Conservation (phyloP, 92 coral and sea anemone genomes). For the Zoanthus gigantus region DNA sequence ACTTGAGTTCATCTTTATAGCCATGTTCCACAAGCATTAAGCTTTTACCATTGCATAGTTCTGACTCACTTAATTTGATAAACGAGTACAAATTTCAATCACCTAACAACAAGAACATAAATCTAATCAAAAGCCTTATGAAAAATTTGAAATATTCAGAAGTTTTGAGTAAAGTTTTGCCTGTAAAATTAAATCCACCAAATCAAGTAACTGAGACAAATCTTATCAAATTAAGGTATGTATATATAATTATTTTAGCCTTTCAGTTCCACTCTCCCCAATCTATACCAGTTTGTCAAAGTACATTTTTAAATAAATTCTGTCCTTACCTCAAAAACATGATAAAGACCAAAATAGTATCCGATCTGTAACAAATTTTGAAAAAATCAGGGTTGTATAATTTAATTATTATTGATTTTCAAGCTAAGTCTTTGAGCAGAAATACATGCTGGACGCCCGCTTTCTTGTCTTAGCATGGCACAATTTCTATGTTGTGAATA, state of each 20-base stretch:
- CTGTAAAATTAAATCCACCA: background rate
- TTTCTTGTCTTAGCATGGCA: no score
- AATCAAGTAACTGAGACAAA: no score
- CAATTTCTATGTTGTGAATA: no score
- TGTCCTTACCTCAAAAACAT: constrained; percentile 81
- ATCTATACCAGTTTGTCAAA: background rate
- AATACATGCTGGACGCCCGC: no score
- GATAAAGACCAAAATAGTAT: constrained; percentile 86
- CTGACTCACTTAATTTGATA: no score
- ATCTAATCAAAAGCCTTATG: background rate
- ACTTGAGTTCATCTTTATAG: no score
- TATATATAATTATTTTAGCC: background rate
- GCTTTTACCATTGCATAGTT: no score
- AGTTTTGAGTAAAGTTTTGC: background rate
- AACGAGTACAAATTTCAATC: background rate
- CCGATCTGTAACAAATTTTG: constrained; percentile 66
- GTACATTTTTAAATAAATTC: background rate
- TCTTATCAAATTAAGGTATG: background rate
- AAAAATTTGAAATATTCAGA: no score
- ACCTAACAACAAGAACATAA: background rate
- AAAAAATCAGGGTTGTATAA: background rate
- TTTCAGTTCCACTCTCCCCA: background rate
- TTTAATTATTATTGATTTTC: background rate
- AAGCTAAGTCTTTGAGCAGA: background rate
- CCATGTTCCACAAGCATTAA: no score